Percentiles rank a stretch among this genome's conserved stretches.
phyloP scores from a whole-genome alignment of 2,797 vertebrate genomes.

The Spinus pinus region DNA sequence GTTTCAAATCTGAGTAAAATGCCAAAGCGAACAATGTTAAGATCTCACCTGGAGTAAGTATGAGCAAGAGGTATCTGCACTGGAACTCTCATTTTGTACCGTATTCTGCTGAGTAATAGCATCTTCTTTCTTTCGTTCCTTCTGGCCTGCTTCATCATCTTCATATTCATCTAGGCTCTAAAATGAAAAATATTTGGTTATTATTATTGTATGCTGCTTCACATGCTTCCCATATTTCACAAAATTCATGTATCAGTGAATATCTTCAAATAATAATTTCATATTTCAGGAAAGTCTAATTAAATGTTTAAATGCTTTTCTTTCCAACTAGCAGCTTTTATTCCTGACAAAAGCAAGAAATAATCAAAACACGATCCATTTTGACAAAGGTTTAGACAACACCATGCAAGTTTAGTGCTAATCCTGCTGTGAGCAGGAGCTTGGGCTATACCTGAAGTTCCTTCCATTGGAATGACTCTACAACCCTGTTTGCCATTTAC shows the following conservation, averaged over 20 bases:
- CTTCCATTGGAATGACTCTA: not conserved
- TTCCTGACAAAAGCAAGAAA: not conserved
- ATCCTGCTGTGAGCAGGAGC: not conserved
- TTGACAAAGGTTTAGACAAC: not conserved
- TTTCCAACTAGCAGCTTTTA: not conserved
- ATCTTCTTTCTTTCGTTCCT: conserved; percentile 85
- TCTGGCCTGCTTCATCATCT: conserved; percentile 89
- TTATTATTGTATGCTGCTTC: not conserved
- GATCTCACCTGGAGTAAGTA: conserved; percentile 80
- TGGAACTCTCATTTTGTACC: conserved; percentile 88
- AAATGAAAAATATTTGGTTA: not conserved
- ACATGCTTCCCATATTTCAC: not conserved
- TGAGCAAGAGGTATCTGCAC: conserved; percentile 75
- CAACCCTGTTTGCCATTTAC: not conserved
- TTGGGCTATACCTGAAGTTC: not conserved
- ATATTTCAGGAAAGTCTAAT: not conserved
- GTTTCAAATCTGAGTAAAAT: not conserved
- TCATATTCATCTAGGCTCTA: conserved; percentile 96
- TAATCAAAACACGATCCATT: not conserved
- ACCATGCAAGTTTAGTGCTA: accelerated
- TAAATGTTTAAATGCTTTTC: not conserved
- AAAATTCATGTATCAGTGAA: not conserved
- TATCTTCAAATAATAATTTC: not conserved
- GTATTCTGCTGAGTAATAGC: conserved; percentile 93
- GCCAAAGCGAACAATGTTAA: not conserved